Conservation (phyloP, 2,888 invertebrate genomes). For the Drosophila cognata region DNA sequence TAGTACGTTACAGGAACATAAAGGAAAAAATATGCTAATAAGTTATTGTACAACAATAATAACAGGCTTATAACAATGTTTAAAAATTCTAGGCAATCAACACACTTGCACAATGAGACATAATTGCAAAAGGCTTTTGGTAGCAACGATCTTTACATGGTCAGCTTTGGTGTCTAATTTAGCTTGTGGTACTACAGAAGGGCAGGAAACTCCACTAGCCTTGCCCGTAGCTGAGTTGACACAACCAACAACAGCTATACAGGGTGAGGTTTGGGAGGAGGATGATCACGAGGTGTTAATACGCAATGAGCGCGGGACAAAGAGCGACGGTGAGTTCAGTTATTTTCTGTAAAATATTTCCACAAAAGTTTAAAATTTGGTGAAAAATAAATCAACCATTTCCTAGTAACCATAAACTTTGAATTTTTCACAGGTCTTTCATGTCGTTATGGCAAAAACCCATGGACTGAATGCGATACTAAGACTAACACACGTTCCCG, state of each 20-base stretch:
- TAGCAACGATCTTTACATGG: slow-evolving; percentile 65
- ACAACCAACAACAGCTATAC: slow-evolving; percentile 83
- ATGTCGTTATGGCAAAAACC: slow-evolving; percentile 94
- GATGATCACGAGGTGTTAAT: slow-evolving; percentile 92
- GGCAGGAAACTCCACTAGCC: slow-evolving; percentile 84
- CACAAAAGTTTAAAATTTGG: background rate
- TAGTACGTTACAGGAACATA: background rate
- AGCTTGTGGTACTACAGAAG: slow-evolving; percentile 84
- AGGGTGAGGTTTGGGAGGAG: slow-evolving; percentile 92
- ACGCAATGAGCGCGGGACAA: slow-evolving; percentile 92
- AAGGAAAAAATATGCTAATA: background rate
- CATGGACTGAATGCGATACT: slow-evolving; percentile 95
- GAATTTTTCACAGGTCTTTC: slow-evolving; percentile 85
- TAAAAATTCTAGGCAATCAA: slow-evolving; percentile 22
- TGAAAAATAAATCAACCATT: background rate
- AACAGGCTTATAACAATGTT: background rate
- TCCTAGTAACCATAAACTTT: background rate
- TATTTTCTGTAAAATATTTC: background rate
- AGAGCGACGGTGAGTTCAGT: slow-evolving; percentile 84
- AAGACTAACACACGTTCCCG: slow-evolving; percentile 93
- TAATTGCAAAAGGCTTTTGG: slow-evolving; percentile 64
- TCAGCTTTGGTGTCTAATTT: slow-evolving; percentile 79
- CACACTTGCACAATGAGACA: slow-evolving; percentile 64
- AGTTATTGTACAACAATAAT: background rate
- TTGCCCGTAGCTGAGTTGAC: slow-evolving; percentile 84